Base-by-base conservation (phyloP, 2,888 invertebrate genomes). In the Salpingus planirostris region DNA sequence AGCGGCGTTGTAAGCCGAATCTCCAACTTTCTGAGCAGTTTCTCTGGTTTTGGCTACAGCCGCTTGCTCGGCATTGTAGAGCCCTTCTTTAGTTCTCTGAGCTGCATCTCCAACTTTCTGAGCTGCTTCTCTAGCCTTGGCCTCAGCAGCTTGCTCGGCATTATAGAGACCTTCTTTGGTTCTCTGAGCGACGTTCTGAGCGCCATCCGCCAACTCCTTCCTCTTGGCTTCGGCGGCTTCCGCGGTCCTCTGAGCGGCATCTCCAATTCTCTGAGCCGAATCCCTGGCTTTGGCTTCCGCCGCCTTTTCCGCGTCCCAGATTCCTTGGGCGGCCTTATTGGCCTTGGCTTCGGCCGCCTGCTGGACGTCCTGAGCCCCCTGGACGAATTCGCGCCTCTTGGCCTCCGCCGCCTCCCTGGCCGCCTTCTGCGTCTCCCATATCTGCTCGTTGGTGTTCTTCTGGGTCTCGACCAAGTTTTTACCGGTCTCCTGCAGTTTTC, bases 271-370 rank as follows among this genome's bases (percentile, higher is more conserved):
- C n/a, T n/a, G n/a, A n/a, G 28, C 26, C 6, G 41, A 12, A 15
- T 36, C 34, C 18, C 42, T 22, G 15, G 26, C 30, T 29, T 43
- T 42, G 10, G 43, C 45, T 32, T 44, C 45, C 12, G 43, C 47
- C 3, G 55, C 62, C 34, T 62, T 58, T 2, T 61, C 67, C n/a
- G n/a, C n/a, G n/a, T n/a, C n/a, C n/a, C n/a, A n/a, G n/a, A n/a
- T 69, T 66, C 65, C 36, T 14, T 73, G 71, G 46, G 75, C 58
- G 31, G 72, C 72, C 29, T 55, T 54, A 27, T 49, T 45, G 10
- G 59, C 39, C 32, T n/a, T n/a, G n/a, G n/a, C n/a, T 48, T 77
- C 76, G 7, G 76, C 70, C 31, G 76, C 65, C 41, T 77, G 71
- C 27, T 74, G 71, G 0, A 75, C 76, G 37, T 48, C 0, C 76